Base-by-base conservation (phyloP, 2,113 vertebrate genomes). In the Pao palembangensis region DNA sequence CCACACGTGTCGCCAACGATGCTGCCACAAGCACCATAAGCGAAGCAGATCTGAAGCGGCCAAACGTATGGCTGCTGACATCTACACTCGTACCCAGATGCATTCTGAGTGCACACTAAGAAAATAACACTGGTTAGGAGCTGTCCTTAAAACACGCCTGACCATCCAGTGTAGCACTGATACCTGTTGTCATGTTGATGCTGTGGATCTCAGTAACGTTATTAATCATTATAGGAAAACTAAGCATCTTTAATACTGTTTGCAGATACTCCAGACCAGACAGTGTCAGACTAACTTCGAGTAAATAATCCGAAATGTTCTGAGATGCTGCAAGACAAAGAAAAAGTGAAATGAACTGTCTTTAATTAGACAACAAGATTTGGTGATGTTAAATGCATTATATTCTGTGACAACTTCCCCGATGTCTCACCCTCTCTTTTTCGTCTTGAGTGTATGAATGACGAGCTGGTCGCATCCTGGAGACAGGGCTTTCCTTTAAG, bases 391-490 rank as follows among this genome's bases (percentile, higher is more conserved):
- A 28, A 28, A 28, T 28, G 25, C 25, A 28, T 6, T 7, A 28
- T 28, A 28, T 28, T 7, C 25, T 28, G 55, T 3, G 12, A 23
- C n/a, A 51, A 1, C 38, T 28, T 43, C 20, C n/a, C 4, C 21
- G 18, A 8, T 44, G 25, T 67, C 80, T 77, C 61, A 80, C 74
- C 20, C 14, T 2, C 14, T 75, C 80, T 66, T 69, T 77, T 83
- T 16, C 47, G 51, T 64, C 58, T 64, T 38, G 12, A 1, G 23
- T 73, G 47, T 43, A 17, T 25, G 5, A 23, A 12, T 15, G 38
- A 58, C 7, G 14, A 8, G 23, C 67, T 19, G n/a, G 42, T 7
- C 8, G 18, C 43, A 4, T 51, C 54, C 76, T 77, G 34, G 34
- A 38, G 34, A 12, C 1, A 38, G 1, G 34, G 34, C 1, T 38